Evolutionary conservation across 1,140 invertebrate species (phyloP), one percentile per base, ranked within the genome.

Genomic region (Anadara kagoshimensis): DNA sequence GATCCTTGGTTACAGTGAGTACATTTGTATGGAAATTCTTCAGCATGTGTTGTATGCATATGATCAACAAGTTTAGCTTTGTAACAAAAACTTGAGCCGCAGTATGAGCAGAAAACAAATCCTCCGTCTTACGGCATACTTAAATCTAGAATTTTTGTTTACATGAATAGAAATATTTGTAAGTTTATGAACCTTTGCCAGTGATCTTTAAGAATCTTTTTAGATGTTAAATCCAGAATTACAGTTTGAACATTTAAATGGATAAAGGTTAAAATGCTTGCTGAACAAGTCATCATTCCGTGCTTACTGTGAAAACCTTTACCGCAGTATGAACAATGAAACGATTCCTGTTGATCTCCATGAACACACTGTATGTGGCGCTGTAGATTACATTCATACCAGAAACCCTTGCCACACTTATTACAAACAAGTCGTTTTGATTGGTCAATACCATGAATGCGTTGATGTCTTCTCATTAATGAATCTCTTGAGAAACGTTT

Each of bases 261-360:
- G 76, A 62, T 69, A 80, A 20, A 85, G 44, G 45, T 79, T 83
- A 43, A 84, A 81, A 62, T 85, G 83, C 67, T 36, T 78, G 65
- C 45, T 80, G 76, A 12, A 85, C 82, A 73, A 84, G 75, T 62
- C 12, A 79, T 75, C 83, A 84, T 80, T 8, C 73, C 71, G 26
- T 54, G 59, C 24, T 84, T 84, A 16, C 78, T 72, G 22, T 47
- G 63, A 72, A 85, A 85, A 1, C 82, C 82, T 69, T 81, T 82
- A 16, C 82, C 83, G 69, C 83, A 85, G 59, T 85, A 85, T 5
- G 83, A 83, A 58, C 83, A 85, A 71, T 85, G 83, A 53, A 73
- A 84, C 4, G 63, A 70, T 65, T 84, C 82, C 14, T 51, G 51
- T 53, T 78, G 72, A 7, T 73, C 69, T 41, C 69, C 56, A 69